phyloP scores from a whole-genome alignment of 2,888 invertebrate genomes.

The Ptychoptera contaminata region DNA sequence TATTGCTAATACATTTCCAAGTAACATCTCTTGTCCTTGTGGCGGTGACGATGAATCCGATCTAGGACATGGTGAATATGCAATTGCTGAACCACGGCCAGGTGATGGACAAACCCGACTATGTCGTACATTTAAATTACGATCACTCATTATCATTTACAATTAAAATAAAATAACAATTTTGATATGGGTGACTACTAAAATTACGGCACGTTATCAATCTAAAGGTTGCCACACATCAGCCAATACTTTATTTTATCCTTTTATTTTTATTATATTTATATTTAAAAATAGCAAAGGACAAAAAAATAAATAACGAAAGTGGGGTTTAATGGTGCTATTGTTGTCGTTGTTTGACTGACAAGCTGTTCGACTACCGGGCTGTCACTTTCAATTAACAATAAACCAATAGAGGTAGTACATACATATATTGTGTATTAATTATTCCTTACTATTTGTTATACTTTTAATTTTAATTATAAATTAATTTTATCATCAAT shows the following conservation, averaged over 20 bases:
- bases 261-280: neutral
- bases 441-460: too few species aligned
- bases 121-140: slow-evolving; percentile 22
- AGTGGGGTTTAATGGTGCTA: too few species aligned
- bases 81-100: slow-evolving; percentile 27
- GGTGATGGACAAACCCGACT: slow-evolving; percentile 30
- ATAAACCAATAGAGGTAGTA: too few species aligned
- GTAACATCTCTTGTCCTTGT: slow-evolving; percentile 17
- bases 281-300: neutral
- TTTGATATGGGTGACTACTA: neutral
- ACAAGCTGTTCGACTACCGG: too few species aligned
- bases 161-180: neutral
- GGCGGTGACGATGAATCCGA: slow-evolving; percentile 20
- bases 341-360: slow-evolving; percentile 1
- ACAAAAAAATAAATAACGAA: neutral
- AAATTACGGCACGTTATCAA: too few species aligned
- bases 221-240: too few species aligned
- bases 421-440: too few species aligned
- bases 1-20: slow-evolving; percentile 28
- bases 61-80: slow-evolving; percentile 29
- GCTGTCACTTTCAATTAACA: too few species aligned
- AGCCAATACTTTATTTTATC: neutral
- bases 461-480: too few species aligned
- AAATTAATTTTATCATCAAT: too few species aligned
- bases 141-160: slow-evolving; percentile 19